These are phyloP conservation scores for Chlamydotis undulata DNA, from an alignment of 2,113 vertebrate genomes.

Conservation along the genomic window DNA sequence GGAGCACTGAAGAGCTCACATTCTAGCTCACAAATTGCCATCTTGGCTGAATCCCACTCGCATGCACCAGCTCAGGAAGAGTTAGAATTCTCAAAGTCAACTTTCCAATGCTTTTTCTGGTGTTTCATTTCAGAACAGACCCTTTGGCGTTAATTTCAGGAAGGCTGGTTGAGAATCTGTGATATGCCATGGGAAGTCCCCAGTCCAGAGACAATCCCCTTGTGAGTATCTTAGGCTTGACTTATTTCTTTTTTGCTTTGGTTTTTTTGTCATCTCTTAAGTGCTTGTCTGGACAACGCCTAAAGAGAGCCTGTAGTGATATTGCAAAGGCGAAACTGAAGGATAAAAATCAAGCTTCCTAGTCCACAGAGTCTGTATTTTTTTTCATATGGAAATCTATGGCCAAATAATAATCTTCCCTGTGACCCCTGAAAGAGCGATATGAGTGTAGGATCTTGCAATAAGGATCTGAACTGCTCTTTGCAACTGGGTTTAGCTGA, in stretches of 20 bases:
- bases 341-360: background rate
- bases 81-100: background rate
- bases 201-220: background rate
- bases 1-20: background rate
- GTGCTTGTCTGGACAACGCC: background rate
- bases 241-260: background rate
- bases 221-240: background rate
- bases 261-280: background rate
- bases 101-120: background rate
- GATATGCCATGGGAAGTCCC: background rate
- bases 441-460: background rate
- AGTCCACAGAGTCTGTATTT: background rate
- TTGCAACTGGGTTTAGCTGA: slow-evolving; percentile 13
- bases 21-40: background rate
- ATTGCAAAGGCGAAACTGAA: background rate
- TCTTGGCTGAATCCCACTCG: background rate
- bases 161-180: background rate
- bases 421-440: background rate
- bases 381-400: background rate
- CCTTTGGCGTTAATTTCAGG: background rate
- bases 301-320: background rate
- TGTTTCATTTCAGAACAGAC: background rate
- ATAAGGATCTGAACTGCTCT: slow-evolving; percentile 6
- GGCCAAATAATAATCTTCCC: background rate
- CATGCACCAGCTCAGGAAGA: background rate